Conservation (phyloP, 64 coral and sea anemone species). For the Actinia tenebrosa region DNA sequence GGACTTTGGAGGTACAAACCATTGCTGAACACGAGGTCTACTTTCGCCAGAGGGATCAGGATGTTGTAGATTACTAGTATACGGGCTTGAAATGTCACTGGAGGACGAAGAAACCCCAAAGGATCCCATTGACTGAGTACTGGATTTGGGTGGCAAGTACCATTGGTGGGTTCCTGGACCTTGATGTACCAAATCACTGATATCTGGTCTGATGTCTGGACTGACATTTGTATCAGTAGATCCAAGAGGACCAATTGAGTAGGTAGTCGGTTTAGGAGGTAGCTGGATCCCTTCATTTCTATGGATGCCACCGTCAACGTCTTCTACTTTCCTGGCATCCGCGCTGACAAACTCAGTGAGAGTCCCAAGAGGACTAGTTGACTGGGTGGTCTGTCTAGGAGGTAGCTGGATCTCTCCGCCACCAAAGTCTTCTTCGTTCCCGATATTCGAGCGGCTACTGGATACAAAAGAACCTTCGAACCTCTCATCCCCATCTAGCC, state of each 20-base stretch:
- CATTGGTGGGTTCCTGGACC: slow-evolving; percentile 1
- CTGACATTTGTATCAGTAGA: too few species aligned
- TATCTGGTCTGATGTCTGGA: not conserved
- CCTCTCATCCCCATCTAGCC: not conserved
- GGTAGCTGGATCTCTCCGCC: not conserved
- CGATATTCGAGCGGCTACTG: not conserved
- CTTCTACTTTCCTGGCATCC: not conserved
- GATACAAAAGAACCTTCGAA: not conserved
- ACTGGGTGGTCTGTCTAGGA: not conserved
- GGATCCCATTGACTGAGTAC: not conserved
- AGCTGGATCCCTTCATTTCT: not conserved
- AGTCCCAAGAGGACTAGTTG: not conserved
- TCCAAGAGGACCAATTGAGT: not conserved
- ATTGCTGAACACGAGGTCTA: not conserved
- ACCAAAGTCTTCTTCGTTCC: not conserved
- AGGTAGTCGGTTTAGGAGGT: not conserved
- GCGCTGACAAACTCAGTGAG: not conserved
- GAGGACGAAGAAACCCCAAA: not conserved
- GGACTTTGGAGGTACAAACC: not conserved
- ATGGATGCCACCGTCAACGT: not conserved
- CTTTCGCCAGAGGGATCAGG: not conserved
- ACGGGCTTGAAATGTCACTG: not conserved
- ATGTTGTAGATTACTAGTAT: not conserved
- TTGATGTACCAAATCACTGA: not conserved
- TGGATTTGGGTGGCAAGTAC: slow-evolving; percentile 2